Evolutionary conservation across 2,888 invertebrate genomes (phyloP).

Genomic region (Clistopyga incitator): DNA sequence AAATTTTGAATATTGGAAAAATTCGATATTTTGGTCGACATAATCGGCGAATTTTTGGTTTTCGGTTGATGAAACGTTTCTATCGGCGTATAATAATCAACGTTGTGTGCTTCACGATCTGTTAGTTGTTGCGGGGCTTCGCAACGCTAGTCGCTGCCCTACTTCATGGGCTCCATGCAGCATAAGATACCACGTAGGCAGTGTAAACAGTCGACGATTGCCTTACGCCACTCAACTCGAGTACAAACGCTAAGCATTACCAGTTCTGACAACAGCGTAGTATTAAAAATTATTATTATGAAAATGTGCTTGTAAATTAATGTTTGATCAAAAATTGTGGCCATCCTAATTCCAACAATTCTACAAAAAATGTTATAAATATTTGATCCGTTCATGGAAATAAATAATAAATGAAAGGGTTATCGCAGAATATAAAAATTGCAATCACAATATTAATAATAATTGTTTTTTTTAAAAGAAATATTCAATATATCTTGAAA

Average conservation of each 20-base stretch:
- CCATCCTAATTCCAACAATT: too few relatives aligned
- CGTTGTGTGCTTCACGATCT: background rate
- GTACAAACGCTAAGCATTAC: background rate
- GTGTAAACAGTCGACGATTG: conserved; percentile 10
- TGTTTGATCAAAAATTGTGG: background rate
- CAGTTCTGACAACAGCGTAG: background rate
- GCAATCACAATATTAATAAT: too few relatives aligned
- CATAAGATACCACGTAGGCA: background rate
- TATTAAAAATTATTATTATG: background rate
- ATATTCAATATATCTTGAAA: too few relatives aligned
- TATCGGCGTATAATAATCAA: background rate
- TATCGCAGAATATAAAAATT: too few relatives aligned
- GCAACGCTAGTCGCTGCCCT: background rate
- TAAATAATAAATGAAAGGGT: too few relatives aligned
- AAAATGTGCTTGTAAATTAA: background rate
- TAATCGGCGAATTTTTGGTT: background rate
- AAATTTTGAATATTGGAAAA: too few relatives aligned
- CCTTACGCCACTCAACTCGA: background rate
- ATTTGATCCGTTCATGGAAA: too few relatives aligned
- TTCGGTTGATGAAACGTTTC: background rate
- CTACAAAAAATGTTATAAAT: too few relatives aligned
- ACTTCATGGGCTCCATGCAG: conserved; percentile 15
- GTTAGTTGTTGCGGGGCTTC: background rate
- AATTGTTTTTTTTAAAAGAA: too few relatives aligned
- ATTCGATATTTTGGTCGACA: too few relatives aligned